Evolutionary conservation across 1,140 invertebrate species (phyloP).

Genomic region (Heliconius nattereri): DNA sequence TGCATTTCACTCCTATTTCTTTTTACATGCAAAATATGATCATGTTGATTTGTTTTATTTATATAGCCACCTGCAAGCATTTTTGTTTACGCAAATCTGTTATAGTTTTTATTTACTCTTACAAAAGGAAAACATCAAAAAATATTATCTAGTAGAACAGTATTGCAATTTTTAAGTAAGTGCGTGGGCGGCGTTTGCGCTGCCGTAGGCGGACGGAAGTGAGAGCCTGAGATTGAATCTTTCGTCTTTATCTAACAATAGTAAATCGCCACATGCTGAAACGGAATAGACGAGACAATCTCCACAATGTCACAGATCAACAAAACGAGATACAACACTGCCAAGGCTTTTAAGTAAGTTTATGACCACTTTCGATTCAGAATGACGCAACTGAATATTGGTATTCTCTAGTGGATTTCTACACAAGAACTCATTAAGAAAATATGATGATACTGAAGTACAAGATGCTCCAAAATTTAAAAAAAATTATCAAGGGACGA

Average conservation of each 20-base stretch:
- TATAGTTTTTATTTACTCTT: background rate
- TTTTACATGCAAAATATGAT: background rate
- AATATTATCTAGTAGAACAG: slow-evolving; percentile 52
- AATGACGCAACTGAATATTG: slow-evolving; percentile 66
- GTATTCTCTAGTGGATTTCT: slow-evolving; percentile 34
- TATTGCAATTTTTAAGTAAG: slow-evolving; percentile 68
- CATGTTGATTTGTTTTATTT: background rate
- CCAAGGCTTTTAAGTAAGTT: slow-evolving; percentile 68
- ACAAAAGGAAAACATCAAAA: background rate
- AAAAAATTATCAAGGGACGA: background rate
- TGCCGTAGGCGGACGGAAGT: slow-evolving; percentile 78
- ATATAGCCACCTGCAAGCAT: no score
- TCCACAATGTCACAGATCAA: slow-evolving; percentile 75
- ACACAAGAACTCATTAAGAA: slow-evolving; percentile 21
- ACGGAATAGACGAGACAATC: slow-evolving; percentile 51
- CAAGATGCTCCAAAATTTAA: slow-evolving; percentile 13
- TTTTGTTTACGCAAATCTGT: background rate
- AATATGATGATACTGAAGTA: slow-evolving; percentile 21
- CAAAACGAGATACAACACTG: slow-evolving; percentile 66
- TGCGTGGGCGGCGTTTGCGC: slow-evolving; percentile 69
- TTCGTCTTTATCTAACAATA: slow-evolving; percentile 65
- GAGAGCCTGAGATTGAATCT: slow-evolving; percentile 65
- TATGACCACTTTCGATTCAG: slow-evolving; percentile 75
- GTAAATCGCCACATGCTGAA: slow-evolving; percentile 46
- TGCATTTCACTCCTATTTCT: background rate